phyloP scores from a whole-genome alignment of 1,140 invertebrate genomes.

The Cotesia chilonis region DNA sequence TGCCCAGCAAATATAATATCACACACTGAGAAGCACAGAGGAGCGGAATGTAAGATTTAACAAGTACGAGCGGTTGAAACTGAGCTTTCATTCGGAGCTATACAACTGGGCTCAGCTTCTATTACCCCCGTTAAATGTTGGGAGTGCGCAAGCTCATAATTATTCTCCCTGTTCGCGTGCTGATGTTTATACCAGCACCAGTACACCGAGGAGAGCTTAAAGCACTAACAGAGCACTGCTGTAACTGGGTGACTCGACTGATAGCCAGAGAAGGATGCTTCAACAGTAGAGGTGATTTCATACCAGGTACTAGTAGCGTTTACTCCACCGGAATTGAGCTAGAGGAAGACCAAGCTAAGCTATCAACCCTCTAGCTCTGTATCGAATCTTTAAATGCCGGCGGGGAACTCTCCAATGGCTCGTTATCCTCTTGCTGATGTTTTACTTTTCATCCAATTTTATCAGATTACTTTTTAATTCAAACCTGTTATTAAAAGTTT shows the following conservation, averaged over 20 bases:
- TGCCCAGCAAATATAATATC: too few relatives aligned
- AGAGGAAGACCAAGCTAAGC: not conserved
- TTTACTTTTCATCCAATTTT: conserved; percentile 24
- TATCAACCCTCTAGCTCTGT: not conserved
- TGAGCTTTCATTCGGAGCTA: conserved; percentile 39
- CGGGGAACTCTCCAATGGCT: conserved; percentile 10
- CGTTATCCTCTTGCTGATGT: conserved; percentile 25
- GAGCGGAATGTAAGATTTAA: conserved; percentile 33
- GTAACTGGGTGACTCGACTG: too few relatives aligned
- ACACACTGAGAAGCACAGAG: not conserved
- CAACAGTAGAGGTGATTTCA: not conserved
- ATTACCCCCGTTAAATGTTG: conserved; percentile 43
- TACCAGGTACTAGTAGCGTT: too few relatives aligned
- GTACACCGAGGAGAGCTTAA: conserved; percentile 21
- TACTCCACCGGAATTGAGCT: not conserved
- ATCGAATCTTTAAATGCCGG: conserved; percentile 19
- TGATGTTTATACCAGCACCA: conserved; percentile 43
- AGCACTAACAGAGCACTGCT: not conserved
- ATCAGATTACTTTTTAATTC: not conserved
- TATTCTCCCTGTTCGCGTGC: conserved; percentile 58
- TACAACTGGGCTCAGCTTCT: conserved; percentile 40
- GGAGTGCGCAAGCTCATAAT: conserved; percentile 65
- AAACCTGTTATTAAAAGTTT: too few relatives aligned
- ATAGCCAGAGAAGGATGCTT: not conserved
- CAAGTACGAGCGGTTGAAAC: conserved; percentile 40